Conservation (phyloP, 2,113 vertebrate species). For the Caranx melampygus region DNA sequence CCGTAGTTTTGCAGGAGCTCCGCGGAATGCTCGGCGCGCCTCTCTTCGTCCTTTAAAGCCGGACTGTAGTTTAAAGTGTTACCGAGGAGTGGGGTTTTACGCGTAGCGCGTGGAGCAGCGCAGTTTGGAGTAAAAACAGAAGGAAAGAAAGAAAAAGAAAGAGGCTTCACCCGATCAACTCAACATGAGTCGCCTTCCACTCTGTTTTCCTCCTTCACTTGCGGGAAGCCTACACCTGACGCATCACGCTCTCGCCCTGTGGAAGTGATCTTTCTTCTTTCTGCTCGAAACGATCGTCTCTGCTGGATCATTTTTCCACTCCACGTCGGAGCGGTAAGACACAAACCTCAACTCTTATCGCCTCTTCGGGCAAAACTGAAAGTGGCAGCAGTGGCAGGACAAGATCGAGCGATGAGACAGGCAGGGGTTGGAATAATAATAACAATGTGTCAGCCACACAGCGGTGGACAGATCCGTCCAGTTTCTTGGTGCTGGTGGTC, state of each 20-base stretch:
- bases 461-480: neutral
- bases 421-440: conserved; percentile 12
- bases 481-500: neutral
- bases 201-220: conserved; percentile 71
- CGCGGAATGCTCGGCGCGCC: neutral
- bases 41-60: neutral
- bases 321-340: conserved; percentile 46
- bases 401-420: conserved; percentile 24
- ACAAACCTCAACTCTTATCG: conserved; percentile 40
- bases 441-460: conserved; percentile 13
- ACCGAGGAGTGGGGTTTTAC: neutral
- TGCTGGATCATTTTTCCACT: neutral
- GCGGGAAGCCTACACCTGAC: conserved; percentile 77
- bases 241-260: conserved; percentile 47
- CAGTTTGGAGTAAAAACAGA: conserved; percentile 47
- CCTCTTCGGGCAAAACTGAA: conserved; percentile 56
- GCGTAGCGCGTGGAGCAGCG: conserved; percentile 44
- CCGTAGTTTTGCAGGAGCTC: conserved; percentile 67
- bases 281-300: neutral
- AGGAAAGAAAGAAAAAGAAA: neutral
- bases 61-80: neutral
- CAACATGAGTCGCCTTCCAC: conserved; percentile 71
- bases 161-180: conserved; percentile 54
- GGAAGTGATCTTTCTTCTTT: conserved; percentile 36
- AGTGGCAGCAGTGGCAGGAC: conserved; percentile 66